Conservation (phyloP, 1,140 invertebrate genomes). For the Drosophila sucinea region DNA sequence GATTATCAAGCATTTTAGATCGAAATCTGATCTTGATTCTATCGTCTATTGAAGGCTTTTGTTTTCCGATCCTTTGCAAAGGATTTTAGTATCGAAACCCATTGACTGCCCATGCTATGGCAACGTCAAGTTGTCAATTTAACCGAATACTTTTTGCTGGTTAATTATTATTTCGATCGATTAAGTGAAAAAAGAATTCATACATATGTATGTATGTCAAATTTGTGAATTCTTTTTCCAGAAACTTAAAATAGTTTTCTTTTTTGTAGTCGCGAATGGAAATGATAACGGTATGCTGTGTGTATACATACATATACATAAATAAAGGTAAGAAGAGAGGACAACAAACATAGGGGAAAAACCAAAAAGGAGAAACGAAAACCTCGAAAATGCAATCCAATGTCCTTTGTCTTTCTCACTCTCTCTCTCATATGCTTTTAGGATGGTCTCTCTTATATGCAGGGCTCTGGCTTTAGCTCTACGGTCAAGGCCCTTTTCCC, state of each 20-base stretch:
- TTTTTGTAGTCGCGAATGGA: conserved; percentile 12
- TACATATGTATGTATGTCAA: too few relatives aligned
- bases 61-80: too few relatives aligned
- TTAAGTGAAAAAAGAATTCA: too few relatives aligned
- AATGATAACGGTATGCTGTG: conserved; percentile 22
- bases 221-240: too few relatives aligned
- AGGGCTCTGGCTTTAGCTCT: neutral
- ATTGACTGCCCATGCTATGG: too few relatives aligned
- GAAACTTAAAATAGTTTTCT: conserved; percentile 12
- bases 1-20: too few relatives aligned
- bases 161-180: too few relatives aligned
- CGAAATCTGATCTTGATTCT: too few relatives aligned
- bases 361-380: conserved; percentile 20
- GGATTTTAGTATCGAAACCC: too few relatives aligned
- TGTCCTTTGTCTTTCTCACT: conserved; percentile 53
- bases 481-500: conserved; percentile 17
- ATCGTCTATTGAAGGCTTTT: too few relatives aligned
- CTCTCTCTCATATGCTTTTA: conserved; percentile 18
- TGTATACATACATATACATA: neutral
- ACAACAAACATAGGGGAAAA: conserved; percentile 27
- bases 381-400: conserved; percentile 52
- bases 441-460: conserved; percentile 10
- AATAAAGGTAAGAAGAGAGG: conserved; percentile 11
- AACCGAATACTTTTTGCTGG: too few relatives aligned
- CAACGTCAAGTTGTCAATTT: too few relatives aligned